Base-by-base conservation (phyloP, 2,888 invertebrate genomes). In the Conistra vaccinii region DNA sequence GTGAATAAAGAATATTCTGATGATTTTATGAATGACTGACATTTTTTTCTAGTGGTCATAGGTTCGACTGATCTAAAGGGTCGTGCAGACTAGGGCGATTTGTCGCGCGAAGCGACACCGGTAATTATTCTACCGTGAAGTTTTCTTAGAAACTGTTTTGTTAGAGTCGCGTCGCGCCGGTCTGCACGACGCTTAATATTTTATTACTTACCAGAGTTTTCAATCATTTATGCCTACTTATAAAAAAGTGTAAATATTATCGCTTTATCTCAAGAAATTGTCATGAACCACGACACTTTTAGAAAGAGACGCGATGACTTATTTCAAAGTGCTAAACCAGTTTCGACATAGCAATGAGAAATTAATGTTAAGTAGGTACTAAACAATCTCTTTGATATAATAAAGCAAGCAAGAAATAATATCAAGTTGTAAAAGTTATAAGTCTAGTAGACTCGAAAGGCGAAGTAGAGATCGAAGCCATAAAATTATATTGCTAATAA, bases 381-480 rank as follows among this genome's bases (percentile, higher is more conserved):
- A 32, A 9, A 32, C 42, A 57, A 62, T 80, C 26, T 73, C 55
- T 80, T 45, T 3, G 20, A 20, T 42, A 53, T 53, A 74, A 32
- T 65, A 35, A 48, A 75, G 0, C 20, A 10, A 45, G 14, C 20
- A 45, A 80, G 35, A 23, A 42, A 58, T 51, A 55, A 29, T 26
- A 32, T 1, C 42, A 60, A 45, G 51, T 39, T 29, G 35, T 71
- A 71, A 72, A 71, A 53, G 35, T 51, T 42, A 26, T 14, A 58
- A 60, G n/a, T 42, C 17, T 26, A 26, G 10, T 42, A 42, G 48
- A 69, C 9, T 29, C 1, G 3, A 17, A 73, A 57, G 3, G 35
- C 17, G 12, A 48, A 78, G 53, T 63, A 53, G 26, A 77, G 58
- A 82, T 58, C 51, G 32, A 48, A 76, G 23, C 14, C 26, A 60